phyloP scores from a whole-genome alignment of 2,888 invertebrate genomes.

The Scelioninae gen. 2 region DNA sequence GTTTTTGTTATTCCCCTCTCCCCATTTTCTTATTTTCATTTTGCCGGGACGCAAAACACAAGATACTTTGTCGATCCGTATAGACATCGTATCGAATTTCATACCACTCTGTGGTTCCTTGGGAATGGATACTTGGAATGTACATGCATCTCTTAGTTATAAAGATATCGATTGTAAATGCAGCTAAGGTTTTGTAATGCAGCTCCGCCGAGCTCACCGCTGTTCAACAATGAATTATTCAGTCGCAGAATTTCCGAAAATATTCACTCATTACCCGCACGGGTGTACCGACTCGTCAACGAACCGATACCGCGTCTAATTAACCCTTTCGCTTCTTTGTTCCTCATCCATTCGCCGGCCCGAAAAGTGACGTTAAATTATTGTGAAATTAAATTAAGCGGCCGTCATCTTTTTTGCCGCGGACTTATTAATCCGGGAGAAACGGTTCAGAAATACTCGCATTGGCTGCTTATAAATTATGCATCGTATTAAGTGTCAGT shows the following conservation, averaged over 20 bases:
- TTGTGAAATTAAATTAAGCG: constrained; percentile 40
- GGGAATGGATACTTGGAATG: constrained; percentile 70
- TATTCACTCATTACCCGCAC: constrained; percentile 7
- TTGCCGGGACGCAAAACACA: constrained; percentile 53
- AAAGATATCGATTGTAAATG: constrained; percentile 57
- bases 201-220: not conserved
- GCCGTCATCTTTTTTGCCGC: constrained; percentile 2
- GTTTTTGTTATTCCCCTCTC: constrained; percentile 38
- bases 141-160: constrained; percentile 53
- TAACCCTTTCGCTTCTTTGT: constrained; percentile 14
- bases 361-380: too few species aligned
- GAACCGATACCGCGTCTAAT: constrained; percentile 8
- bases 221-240: constrained; percentile 36
- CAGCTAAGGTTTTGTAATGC: constrained; percentile 43
- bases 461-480: constrained; percentile 29
- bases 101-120: constrained; percentile 71
- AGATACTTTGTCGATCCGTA: constrained; percentile 63
- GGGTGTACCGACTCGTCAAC: not conserved
- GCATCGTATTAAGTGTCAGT: constrained; percentile 27
- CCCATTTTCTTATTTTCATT: constrained; percentile 27
- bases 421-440: constrained; percentile 4
- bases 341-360: not conserved
- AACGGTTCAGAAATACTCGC: not conserved
- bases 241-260: constrained; percentile 15
- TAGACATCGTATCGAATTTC: constrained; percentile 71